Percentiles rank a stretch among this genome's conserved stretches.
Conservation (phyloP, 1,140 invertebrate genomes). For the Heliconius hermathena region DNA sequence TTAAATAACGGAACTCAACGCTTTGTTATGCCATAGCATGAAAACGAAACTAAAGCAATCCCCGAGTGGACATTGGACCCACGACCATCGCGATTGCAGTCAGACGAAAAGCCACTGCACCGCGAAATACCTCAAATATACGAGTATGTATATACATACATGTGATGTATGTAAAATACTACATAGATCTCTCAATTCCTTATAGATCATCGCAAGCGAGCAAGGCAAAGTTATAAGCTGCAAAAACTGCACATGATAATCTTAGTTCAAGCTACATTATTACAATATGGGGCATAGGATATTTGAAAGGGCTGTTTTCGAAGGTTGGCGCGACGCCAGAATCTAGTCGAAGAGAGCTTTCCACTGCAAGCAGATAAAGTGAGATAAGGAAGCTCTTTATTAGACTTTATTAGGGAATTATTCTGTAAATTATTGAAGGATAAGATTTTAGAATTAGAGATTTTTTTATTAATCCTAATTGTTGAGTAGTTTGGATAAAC, state of each 20-base stretch:
- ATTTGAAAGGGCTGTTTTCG: slow-evolving; percentile 45
- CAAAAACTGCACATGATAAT: neutral
- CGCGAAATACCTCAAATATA: too few relatives aligned
- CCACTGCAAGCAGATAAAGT: neutral
- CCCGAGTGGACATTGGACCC: too few relatives aligned
- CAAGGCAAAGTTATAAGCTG: neutral
- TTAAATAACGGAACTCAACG: neutral
- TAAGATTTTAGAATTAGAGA: neutral
- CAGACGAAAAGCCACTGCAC: too few relatives aligned
- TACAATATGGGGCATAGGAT: slow-evolving; percentile 45
- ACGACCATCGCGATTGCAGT: too few relatives aligned
- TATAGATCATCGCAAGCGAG: neutral
- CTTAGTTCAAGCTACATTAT: slow-evolving; percentile 15
- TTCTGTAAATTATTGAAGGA: neutral
- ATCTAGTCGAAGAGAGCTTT: slow-evolving; percentile 14
- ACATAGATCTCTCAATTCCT: neutral
- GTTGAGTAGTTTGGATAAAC: too few relatives aligned
- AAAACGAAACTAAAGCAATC: neutral
- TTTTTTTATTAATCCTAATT: neutral
- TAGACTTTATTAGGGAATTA: neutral
- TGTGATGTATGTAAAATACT: too few relatives aligned
- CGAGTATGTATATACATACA: too few relatives aligned
- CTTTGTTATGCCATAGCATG: neutral
- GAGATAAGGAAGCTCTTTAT: neutral
- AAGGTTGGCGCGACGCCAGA: slow-evolving; percentile 28